Evolutionary conservation across 2,113 vertebrate genomes (phyloP).

Genomic region (Stigmatopora nigra): DNA sequence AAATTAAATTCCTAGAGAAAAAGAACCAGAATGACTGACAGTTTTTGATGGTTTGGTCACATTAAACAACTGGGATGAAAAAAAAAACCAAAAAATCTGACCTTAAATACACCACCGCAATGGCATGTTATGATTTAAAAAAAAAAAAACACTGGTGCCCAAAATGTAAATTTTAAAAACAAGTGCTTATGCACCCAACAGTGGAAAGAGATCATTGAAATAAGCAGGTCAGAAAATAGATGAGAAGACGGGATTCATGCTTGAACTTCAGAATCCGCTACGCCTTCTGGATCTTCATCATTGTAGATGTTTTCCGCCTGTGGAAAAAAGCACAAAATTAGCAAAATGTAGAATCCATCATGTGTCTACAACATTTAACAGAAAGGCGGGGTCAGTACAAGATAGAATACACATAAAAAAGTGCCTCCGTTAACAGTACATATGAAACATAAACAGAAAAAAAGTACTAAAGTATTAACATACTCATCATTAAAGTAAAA

Average conservation of each 20-base stretch:
- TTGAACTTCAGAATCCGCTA: constrained; percentile 85
- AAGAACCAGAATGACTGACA: constrained; percentile 13
- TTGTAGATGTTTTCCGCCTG: constrained; percentile 99
- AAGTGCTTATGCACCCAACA: constrained; percentile 11
- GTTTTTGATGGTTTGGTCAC: constrained; percentile 23
- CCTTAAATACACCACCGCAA: constrained; percentile 38
- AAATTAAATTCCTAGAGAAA: constrained; percentile 19
- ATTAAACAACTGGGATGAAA: constrained; percentile 15
- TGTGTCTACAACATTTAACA: no score
- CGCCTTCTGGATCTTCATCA: constrained; percentile 94
- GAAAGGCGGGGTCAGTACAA: no score
- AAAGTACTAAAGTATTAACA: no score
- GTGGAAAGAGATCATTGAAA: constrained; percentile 31
- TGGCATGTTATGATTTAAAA: constrained; percentile 21
- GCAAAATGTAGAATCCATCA: background rate
- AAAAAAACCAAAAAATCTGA: constrained; percentile 20
- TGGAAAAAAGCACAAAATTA: constrained; percentile 20
- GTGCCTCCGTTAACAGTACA: no score
- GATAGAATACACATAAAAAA: no score
- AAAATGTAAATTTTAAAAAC: constrained; percentile 28
- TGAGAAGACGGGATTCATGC: constrained; percentile 41
- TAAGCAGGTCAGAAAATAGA: constrained; percentile 26
- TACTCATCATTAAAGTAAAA: no score
- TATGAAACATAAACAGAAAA: no score
- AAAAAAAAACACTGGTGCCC: constrained; percentile 36